Conservation (phyloP, 2,113 vertebrate species). For the Climacteris rufus region DNA sequence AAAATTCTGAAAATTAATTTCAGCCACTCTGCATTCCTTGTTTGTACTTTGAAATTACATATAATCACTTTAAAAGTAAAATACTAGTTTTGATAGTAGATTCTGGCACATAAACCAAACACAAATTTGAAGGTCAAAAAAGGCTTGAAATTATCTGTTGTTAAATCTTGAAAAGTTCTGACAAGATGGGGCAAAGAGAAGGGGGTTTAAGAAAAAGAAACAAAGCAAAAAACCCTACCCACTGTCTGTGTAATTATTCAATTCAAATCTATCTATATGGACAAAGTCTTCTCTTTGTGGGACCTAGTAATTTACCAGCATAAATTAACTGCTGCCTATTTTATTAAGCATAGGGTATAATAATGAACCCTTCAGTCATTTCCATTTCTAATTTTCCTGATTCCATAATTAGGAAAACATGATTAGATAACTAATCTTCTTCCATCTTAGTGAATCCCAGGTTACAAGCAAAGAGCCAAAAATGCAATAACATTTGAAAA, state of each 20-base stretch:
- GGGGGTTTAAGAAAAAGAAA: neutral
- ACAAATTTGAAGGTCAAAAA: neutral
- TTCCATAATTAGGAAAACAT: neutral
- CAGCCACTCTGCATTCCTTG: neutral
- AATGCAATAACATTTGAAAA: neutral
- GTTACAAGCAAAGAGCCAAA: neutral
- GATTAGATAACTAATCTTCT: neutral
- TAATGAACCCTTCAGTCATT: neutral
- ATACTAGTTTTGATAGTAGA: neutral
- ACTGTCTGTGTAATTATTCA: neutral
- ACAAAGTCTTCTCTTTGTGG: neutral
- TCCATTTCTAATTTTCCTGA: neutral
- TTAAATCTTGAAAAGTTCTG: neutral
- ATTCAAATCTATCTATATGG: neutral
- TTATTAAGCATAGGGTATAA: neutral
- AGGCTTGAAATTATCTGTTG: neutral
- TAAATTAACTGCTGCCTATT: neutral
- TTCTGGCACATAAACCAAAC: neutral
- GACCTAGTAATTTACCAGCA: neutral
- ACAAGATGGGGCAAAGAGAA: neutral
- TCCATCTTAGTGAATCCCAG: neutral
- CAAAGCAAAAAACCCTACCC: neutral
- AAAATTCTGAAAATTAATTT: neutral
- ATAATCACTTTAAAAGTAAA: neutral
- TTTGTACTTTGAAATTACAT: neutral